Evolutionary conservation across 2,113 vertebrate genomes (phyloP).

Genomic region (Egretta garzetta): DNA sequence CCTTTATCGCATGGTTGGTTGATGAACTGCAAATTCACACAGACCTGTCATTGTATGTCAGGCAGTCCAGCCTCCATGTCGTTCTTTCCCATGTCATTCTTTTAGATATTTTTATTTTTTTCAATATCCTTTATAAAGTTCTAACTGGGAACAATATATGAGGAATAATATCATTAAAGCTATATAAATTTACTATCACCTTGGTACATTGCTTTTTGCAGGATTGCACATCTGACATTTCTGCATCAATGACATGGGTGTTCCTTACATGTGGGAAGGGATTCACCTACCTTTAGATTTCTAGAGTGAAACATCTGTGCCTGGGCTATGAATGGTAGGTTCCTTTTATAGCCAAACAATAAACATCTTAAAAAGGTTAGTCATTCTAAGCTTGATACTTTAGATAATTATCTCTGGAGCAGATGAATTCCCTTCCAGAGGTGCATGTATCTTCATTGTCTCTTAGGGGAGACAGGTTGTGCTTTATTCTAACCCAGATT

Average conservation of each 20-base stretch:
- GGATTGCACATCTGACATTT: neutral
- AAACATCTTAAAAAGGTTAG: neutral
- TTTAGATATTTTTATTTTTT: neutral
- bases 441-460: neutral
- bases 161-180: neutral
- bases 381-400: neutral
- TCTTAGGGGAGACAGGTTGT: neutral
- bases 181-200: neutral
- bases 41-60: neutral
- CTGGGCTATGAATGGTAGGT: neutral
- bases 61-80: neutral
- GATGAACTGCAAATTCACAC: neutral
- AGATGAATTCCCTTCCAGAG: neutral
- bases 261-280: neutral
- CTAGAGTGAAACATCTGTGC: neutral
- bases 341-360: neutral
- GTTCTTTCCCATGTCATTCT: neutral
- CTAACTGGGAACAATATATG: neutral
- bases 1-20: neutral
- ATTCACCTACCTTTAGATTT: neutral
- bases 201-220: neutral
- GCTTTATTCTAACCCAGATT: neutral
- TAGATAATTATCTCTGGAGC: neutral
- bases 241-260: neutral
- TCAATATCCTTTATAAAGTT: neutral